Base-by-base conservation (phyloP, 2,113 vertebrate genomes). In the Phainopepla nitens region DNA sequence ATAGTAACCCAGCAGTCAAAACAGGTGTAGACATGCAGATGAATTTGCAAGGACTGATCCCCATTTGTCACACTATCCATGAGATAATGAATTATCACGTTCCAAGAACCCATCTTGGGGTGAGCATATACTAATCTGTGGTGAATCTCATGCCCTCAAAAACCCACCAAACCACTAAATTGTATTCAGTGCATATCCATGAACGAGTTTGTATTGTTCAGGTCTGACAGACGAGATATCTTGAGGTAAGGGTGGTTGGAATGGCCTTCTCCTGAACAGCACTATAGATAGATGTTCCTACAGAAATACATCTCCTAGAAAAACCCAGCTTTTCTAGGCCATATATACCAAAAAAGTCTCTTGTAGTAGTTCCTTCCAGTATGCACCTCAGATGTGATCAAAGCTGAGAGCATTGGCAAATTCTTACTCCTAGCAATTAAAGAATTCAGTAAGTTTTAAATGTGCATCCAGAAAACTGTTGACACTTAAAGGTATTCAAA, bases 21-120 rank as follows among this genome's bases (percentile, higher is more conserved):
- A 75, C 0, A 71, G 56, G 35, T n/a, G 23, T 15, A 73, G 42
- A 45, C 17, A 15, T 1, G 2, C 29, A 66, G 81, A 72, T 19
- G 11, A 45, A 87, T 60, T 25, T 71, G 33, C 39, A 81, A 87
- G 51, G 93, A 53, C 28, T 15, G 17, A 65, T 73, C 13, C n/a
- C 24, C 17, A 11, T 68, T 77, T 69, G 42, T 86, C 56, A 61
- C 57, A 2, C 3, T 49, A 19, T 58, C 72, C 4, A 24, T 19
- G 65, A 96, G 86, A 81, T 89, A 97, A 79, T 72, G 89, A 96
- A 95, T 92, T 91, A 94, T 68, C 83, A 25, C 82, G 94, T 88
- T 92, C 96, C 94, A 95, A 96, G 89, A 96, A 89, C 87, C 92
- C 94, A 92, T 93, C 87, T 95, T n/a, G 15, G 75, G 41, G 85